Evolutionary conservation across 1,140 invertebrate genomes (phyloP), one percentile per base, ranked within the genome.

Genomic region (Pachyrhynchus sulphureomaculatus): DNA sequence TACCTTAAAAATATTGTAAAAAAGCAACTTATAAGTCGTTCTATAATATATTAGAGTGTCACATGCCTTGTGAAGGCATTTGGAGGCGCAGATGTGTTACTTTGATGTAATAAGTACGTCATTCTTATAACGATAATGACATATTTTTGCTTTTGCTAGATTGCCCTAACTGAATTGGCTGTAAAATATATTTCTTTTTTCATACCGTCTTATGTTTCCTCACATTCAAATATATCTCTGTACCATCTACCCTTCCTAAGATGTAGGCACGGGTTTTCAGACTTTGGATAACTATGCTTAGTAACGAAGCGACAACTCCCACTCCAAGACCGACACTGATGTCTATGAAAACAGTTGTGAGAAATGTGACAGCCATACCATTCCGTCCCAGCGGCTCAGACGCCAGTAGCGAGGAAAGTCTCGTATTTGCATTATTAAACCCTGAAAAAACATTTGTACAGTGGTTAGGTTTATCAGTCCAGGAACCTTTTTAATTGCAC

Each of bases 341-440:
- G 72, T 96, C 92, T 2, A 96, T 76, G 5, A 95, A 68, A 6
- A 93, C 78, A 0, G 93, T 92, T 0, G 84, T 81, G 0, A 88
- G 33, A 72, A 95, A 96, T 0, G 93, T 93, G 0, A 87, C 77
- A 3, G 92, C 72, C 93, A 98, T 26, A 95, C 88, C 17, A 87
- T 74, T n/a, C 88, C 90, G 72, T 96, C 94, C 62, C 88, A 78
- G 68, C 86, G 86, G 26, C 91, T 93, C 17, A 92, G 77, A 69
- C 80, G 83, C 85, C 90, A 93, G 55, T 71, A 68, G 37, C 62
- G 68, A 10, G 61, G 56, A 6, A 72, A 26, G 1, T 54, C 57
- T n/a, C 47, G 66, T 10, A 67, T 61, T 79, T 97, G 92, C 68
- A 89, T 78, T 64, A 96, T 53, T 66, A 96, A 91, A 10, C 90